phyloP scores from a whole-genome alignment of 2,113 vertebrate species.

The Heterotis niloticus region DNA sequence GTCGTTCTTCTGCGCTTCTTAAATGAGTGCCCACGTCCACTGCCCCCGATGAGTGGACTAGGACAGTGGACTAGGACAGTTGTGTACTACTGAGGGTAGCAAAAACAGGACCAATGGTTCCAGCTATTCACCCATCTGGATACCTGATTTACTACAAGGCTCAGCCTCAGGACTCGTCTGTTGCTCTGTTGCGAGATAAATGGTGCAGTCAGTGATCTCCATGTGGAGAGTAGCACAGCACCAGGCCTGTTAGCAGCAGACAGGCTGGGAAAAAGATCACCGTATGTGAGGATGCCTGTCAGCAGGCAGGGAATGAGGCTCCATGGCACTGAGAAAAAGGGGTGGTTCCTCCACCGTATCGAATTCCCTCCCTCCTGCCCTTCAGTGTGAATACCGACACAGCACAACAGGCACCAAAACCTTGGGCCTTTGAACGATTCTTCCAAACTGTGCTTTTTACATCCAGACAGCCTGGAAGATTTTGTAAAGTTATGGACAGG shows the following conservation, averaged over 20 bases:
- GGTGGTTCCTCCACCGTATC: not conserved
- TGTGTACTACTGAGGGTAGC: not conserved
- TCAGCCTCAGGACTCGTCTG: not conserved
- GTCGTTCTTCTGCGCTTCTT: not conserved
- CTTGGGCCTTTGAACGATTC: not conserved
- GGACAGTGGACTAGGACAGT: not conserved
- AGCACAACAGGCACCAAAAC: not conserved
- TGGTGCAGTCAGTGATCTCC: constrained; percentile 1
- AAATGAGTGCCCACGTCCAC: not conserved
- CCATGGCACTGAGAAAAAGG: too few relatives aligned
- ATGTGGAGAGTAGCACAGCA: not conserved
- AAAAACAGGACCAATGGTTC: constrained; percentile 1
- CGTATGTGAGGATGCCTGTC: not conserved
- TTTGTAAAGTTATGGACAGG: not conserved
- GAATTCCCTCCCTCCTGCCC: not conserved
- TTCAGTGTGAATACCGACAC: not conserved
- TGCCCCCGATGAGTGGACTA: not conserved
- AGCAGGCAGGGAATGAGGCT: not conserved
- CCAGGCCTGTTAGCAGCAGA: not conserved
- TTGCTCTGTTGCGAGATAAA: not conserved
- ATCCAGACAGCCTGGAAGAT: not conserved
- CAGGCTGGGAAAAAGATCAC: not conserved
- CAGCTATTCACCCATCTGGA: not conserved
- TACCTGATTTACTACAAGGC: not conserved
- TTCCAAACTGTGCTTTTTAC: not conserved